Conservation (phyloP, 1,140 invertebrate genomes). For the Ceratina japonica region DNA sequence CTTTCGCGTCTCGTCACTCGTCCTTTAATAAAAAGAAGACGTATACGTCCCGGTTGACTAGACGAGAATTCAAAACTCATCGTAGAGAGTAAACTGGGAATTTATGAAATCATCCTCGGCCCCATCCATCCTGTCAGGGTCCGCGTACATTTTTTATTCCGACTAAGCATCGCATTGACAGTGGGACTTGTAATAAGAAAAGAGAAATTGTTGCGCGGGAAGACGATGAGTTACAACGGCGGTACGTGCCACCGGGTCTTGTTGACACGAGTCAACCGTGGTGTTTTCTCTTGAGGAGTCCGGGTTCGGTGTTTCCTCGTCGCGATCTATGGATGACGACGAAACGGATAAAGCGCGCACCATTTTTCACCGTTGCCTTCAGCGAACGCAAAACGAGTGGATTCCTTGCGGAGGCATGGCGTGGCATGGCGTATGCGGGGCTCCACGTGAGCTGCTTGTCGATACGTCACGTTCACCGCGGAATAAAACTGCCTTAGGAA, state of each 20-base stretch:
- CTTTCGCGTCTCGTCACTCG: slow-evolving; percentile 52
- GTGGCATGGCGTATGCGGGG: neutral
- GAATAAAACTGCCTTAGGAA: slow-evolving; percentile 29
- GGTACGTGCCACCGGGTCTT: neutral
- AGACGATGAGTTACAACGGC: slow-evolving; percentile 40
- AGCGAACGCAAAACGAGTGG: slow-evolving; percentile 33
- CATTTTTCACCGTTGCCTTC: slow-evolving; percentile 50
- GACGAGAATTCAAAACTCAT: too few relatives aligned
- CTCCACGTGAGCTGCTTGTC: slow-evolving; percentile 33
- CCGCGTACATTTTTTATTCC: too few relatives aligned
- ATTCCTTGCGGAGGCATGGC: slow-evolving; percentile 13
- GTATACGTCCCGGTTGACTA: too few relatives aligned
- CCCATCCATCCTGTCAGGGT: too few relatives aligned
- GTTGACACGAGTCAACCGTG: neutral
- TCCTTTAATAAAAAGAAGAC: too few relatives aligned
- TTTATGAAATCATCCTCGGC: too few relatives aligned
- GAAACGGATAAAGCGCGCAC: slow-evolving; percentile 36
- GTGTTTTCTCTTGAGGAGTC: neutral
- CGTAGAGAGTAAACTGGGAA: too few relatives aligned
- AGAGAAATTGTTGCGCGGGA: too few relatives aligned
- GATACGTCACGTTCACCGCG: slow-evolving; percentile 46
- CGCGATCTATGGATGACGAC: slow-evolving; percentile 34
- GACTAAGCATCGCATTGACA: too few relatives aligned
- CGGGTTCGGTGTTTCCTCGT: neutral
- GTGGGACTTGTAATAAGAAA: too few relatives aligned